A percentile compares a stretch with the other conserved stretches of the same genome.
Evolutionary conservation across 2,888 invertebrate genomes (phyloP).

Genomic region (Azorinus chamasolen): DNA sequence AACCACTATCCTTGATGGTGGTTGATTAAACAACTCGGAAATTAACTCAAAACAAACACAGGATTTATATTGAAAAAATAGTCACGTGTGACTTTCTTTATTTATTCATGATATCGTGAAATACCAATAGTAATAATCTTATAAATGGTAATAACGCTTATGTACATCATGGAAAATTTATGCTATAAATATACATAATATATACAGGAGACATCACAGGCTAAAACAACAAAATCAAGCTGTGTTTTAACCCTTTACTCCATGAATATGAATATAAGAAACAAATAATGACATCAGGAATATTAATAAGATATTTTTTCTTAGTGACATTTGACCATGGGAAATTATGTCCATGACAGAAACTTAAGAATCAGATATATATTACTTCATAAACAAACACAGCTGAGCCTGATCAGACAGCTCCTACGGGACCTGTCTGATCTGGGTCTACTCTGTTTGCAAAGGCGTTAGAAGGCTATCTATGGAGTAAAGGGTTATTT

Average conservation of each 20-base stretch:
- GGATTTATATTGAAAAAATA: conserved; percentile 76
- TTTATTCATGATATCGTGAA: conserved; percentile 75
- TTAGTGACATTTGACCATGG: background rate
- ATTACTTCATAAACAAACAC: no score
- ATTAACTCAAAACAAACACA: conserved; percentile 1
- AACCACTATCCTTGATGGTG: no score
- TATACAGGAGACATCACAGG: conserved; percentile 66
- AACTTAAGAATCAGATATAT: no score
- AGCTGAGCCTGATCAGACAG: no score
- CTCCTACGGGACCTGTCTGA: no score
- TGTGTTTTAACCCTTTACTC: no score
- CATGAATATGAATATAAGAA: no score
- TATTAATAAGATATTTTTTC: background rate
- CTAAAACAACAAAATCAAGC: conserved; percentile 3
- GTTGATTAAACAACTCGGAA: background rate
- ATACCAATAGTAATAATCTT: conserved; percentile 74
- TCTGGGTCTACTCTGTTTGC: no score
- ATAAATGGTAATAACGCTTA: conserved; percentile 73
- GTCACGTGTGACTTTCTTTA: conserved; percentile 79
- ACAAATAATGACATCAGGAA: no score
- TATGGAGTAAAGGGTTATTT: no score
- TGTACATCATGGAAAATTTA: conserved; percentile 51
- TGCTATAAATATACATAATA: conserved; percentile 67
- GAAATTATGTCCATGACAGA: no score
- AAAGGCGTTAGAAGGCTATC: no score